Percentiles rank a stretch among this genome's conserved stretches.
phyloP scores from a whole-genome alignment of 2,797 vertebrate genomes.

The Crotalus adamanteus region DNA sequence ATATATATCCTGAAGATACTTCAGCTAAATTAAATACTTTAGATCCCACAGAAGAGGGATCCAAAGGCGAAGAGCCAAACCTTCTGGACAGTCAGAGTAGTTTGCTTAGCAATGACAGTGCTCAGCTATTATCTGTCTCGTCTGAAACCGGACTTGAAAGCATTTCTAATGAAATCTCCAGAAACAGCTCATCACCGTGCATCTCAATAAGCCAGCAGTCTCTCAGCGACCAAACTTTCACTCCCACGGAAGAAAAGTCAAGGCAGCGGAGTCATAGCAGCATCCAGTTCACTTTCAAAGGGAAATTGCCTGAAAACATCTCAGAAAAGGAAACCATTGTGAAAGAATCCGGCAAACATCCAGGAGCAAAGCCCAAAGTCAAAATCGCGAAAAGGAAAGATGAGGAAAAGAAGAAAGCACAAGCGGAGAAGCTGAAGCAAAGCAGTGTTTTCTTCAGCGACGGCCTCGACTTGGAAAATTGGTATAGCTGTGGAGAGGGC shows the following conservation, averaged over 20 bases:
- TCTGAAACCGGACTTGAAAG: constrained; percentile 71
- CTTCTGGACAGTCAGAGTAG: constrained; percentile 76
- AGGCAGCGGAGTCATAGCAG: constrained; percentile 93
- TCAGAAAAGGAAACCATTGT: constrained; percentile 84
- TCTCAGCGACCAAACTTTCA: constrained; percentile 71
- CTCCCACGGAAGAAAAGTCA: constrained; percentile 75
- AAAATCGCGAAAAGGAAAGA: constrained; percentile 88
- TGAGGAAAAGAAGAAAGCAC: constrained; percentile 84
- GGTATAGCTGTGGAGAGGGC: constrained; percentile 98
- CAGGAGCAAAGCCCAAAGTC: constrained; percentile 93
- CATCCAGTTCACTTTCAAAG: constrained; percentile 93
- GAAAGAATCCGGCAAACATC: constrained; percentile 77
- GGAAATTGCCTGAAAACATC: constrained; percentile 86
- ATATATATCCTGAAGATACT: constrained; percentile 75
- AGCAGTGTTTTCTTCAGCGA: constrained; percentile 95
- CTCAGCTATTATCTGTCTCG: constrained; percentile 80
- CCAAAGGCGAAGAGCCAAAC: constrained; percentile 60
- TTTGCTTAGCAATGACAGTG: constrained; percentile 74
- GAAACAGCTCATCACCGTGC: constrained; percentile 92
- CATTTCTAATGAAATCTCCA: constrained; percentile 73
- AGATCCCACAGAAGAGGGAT: constrained; percentile 55
- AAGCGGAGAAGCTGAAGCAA: constrained; percentile 83
- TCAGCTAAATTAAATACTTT: constrained; percentile 69
- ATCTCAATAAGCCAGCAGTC: constrained; percentile 82
- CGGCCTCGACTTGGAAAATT: constrained; percentile 96